Evolutionary conservation across 2,888 invertebrate species (phyloP), one percentile per base, ranked within the genome.

Genomic region (Parascotia fuliginaria): DNA sequence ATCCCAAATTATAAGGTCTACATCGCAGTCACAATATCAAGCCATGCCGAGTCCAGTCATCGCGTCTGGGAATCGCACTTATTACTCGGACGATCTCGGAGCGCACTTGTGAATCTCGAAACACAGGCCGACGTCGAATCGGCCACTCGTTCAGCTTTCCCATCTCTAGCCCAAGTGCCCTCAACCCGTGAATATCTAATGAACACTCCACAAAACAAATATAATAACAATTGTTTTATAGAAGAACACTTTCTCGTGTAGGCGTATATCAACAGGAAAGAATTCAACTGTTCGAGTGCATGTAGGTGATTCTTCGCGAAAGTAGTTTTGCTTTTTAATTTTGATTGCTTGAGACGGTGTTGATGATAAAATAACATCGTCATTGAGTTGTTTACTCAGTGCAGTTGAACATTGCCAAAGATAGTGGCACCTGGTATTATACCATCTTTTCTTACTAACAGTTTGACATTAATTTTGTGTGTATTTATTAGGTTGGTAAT

Each of bases 41-140:
- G 54, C 50, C 32, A 60, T 48, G 69, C 58, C 58, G 44, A 62
- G 80, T 62, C 81, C 73, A 83, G 87, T 87, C 85, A 86, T 81
- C 69, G 60, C 59, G 81, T 73, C 76, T 87, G 87, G 85, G 86
- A 87, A 87, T 81, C 75, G 75, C 80, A 78, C 73, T 80, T 78
- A 77, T 79, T 79, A 77, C 76, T 74, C 63, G 58, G 45, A 57
- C 65, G 68, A 62, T 71, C 71, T 69, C 70, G 63, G n/a, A 73
- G 53, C 60, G 19, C 71, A 67, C 79, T 79, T 70, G 68, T 70
- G 58, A 65, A 58, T 61, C 70, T 78, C 79, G 84, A 85, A 83
- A 87, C 85, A 85, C 78, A 79, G 77, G 74, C 77, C 78, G 79
- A 65, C 75, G 83, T 78, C 81, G 79, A 80, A 77, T 84, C 85